Base-by-base conservation (phyloP, 2,797 vertebrate genomes). In the Ciconia nigra region DNA sequence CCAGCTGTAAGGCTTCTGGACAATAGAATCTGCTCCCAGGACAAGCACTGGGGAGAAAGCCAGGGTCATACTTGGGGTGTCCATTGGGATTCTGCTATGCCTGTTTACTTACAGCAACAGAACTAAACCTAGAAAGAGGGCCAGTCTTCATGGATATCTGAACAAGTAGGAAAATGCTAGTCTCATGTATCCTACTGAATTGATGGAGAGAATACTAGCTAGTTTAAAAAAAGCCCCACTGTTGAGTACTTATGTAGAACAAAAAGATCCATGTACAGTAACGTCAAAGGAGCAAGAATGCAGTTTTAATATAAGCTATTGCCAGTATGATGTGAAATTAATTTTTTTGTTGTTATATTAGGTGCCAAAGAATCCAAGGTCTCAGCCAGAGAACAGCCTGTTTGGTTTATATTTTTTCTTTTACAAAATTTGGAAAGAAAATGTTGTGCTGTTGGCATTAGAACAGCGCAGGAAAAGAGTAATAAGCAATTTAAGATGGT, bases 321-420 rank as follows among this genome's bases (percentile, higher is more conserved):
- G 90, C 96, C 82, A 97, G 49, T 97, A 69, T 93, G 91, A 98
- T 96, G 88, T 96, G 96, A 97, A 95, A 92, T 96, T 70, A 84
- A 52, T 95, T 96, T 98, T 96, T 92, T 94, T 97, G 96, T 98
- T 98, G 86, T 97, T 97, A 85, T 92, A 95, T 93, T 96, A 97
- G 91, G 97, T 98, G 94, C 96, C 96, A 97, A 90, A 96, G 96
- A 97, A 98, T 97, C 93, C 78, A 90, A 94, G 91, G 92, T 96
- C 91, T 98, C 89, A 96, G 96, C 95, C 96, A 97, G 93, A 90
- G 96, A 97, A 91, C 79, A 96, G 93, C 70, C 96, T 97, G 94
- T 92, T 98, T 94, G 84, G 67, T 83, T 98, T 97, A 85, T 91
- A 91, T 88, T 97, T 98, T 91, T 92, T 96, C 63, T 93, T 79